Evolutionary conservation across 2,113 vertebrate genomes (phyloP), one percentile per base, ranked within the genome.

Genomic region (Hylia prasina): DNA sequence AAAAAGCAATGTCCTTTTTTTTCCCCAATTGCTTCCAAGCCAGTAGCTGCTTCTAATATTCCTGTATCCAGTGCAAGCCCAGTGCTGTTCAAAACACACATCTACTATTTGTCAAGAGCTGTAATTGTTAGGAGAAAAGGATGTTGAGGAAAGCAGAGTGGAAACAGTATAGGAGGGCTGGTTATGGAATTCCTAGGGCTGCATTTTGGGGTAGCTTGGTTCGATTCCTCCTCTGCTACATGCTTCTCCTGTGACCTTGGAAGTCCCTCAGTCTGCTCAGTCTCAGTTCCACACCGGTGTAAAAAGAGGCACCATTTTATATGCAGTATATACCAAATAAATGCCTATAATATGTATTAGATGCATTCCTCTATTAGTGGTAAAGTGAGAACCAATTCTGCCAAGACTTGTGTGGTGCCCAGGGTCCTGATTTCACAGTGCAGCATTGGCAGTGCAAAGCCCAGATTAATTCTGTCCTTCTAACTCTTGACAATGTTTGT

Each of bases 21-120:
- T 7, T 0, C 60, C 50, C 50, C 60, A 27, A 1, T 4, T 87
- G 51, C 65, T 78, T 88, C 93, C 82, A 50, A 65, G 68, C 81
- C 70, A 88, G 86, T 96, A 97, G 94, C 92, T 95, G 86, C 82
- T 97, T 96, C 75, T 73, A 82, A 91, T 95, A 79, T 78, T 92
- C 77, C 40, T 64, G 15, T 47, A 94, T 83, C 56, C 65, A 90
- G 64, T 57, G 57, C 0, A 1, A 97, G 72, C 88, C 31, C 47
- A 68, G 2, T 23, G 64, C 57, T 75, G 56, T 58, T 64, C 60
- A 8, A 60, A 87, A 44, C 23, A 15, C 28, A 45, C 24, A 18
- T 81, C 42, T 61, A 77, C 23, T 39, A 22, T 72, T 87, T 82
- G 75, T 88, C 63, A 75, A 81, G 79, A 77, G 31, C 51, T 80